Evolutionary conservation across 2,113 vertebrate species (phyloP).

Genomic region (Eurypyga helias): DNA sequence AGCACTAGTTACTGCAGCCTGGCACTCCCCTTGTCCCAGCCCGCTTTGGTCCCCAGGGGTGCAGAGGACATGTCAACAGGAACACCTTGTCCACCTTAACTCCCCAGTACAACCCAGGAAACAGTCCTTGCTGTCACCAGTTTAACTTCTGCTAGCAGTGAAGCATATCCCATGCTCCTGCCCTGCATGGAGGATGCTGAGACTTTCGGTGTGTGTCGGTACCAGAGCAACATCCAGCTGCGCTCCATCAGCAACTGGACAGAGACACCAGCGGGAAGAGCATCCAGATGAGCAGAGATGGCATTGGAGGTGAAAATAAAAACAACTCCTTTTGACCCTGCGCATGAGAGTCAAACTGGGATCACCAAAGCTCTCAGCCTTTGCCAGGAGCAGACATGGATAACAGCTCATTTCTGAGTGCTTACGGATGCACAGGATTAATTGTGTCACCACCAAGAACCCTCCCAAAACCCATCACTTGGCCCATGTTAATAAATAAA

Average conservation of each 20-base stretch:
- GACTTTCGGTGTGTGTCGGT: neutral
- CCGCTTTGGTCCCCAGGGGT: neutral
- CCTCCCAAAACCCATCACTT: neutral
- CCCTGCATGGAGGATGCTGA: neutral
- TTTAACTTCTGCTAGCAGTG: neutral
- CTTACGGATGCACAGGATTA: neutral
- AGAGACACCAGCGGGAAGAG: neutral
- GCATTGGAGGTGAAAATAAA: neutral
- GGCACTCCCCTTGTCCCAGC: neutral
- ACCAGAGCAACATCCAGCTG: neutral
- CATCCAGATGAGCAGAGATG: neutral
- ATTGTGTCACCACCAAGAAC: neutral
- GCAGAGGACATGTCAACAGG: neutral
- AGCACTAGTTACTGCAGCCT: neutral
- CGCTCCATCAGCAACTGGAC: rapidly evolving
- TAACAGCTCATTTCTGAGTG: neutral
- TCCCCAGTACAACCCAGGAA: too few species aligned
- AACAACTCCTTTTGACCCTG: neutral
- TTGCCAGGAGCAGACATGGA: neutral
- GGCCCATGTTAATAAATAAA: neutral
- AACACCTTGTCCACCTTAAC: neutral
- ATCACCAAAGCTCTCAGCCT: neutral
- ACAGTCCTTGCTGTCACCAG: neutral
- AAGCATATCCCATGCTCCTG: neutral
- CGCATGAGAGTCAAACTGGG: neutral